Conservation (phyloP, 2,113 vertebrate genomes). For the Felis chaus region DNA sequence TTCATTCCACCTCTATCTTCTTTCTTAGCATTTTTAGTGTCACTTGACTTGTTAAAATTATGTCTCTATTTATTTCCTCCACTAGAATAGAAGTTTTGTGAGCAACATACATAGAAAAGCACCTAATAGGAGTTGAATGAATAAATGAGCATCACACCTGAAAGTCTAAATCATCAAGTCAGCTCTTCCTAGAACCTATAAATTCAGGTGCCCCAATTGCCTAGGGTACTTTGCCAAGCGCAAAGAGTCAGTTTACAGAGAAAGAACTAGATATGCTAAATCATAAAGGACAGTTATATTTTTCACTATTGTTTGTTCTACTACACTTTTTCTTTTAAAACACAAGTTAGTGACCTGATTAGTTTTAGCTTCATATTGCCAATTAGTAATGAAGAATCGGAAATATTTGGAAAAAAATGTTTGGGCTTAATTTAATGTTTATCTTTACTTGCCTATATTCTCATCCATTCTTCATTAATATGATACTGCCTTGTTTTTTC, state of each 20-base stretch:
- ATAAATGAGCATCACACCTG: not conserved
- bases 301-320: not conserved
- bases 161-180: slow-evolving; percentile 16
- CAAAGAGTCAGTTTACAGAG: not conserved
- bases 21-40: slow-evolving; percentile 5
- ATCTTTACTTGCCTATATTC: not conserved
- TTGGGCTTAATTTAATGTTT: not conserved
- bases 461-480: not conserved
- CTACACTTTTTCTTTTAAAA: not conserved
- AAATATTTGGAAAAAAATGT: not conserved
- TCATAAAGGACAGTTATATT: not conserved
- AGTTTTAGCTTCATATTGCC: not conserved
- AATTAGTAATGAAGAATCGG: not conserved
- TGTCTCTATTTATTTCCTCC: not conserved
- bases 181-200: not conserved
- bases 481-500: not conserved
- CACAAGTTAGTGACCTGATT: not conserved
- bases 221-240: not conserved
- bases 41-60: not conserved
- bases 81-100: not conserved
- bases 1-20: not conserved
- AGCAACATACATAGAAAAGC: not conserved
- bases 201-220: not conserved
- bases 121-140: not conserved
- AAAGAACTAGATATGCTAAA: not conserved